Evolutionary conservation across 2,113 vertebrate genomes (phyloP), one percentile per base, ranked within the genome.

Genomic region (Lasiurus cinereus): DNA sequence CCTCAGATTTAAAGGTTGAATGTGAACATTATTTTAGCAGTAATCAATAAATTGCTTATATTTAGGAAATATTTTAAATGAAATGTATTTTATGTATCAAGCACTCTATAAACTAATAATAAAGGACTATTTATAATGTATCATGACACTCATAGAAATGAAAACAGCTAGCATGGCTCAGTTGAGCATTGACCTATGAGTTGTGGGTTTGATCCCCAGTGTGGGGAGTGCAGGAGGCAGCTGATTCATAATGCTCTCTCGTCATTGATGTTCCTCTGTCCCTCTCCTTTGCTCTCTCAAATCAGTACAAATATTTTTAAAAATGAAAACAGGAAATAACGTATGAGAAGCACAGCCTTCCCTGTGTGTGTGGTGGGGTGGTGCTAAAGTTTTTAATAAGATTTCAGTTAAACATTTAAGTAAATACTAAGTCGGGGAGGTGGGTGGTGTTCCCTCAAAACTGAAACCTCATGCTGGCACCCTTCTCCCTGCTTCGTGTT

Each of bases 31-130:
- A 80, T 91, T 79, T 96, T 83, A 93, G 83, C 70, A 93, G 29
- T 76, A 67, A 91, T 72, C 70, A 96, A 33, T 36, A 46, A 89
- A 80, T 31, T 36, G 73, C 54, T 87, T 78, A 52, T 73, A 77
- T 72, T 48, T 31, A 74, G 50, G 67, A 78, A 59, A 36, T 86
- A 87, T 70, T 96, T 96, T 66, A 85, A 91, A 76, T 84, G 18
- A 86, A 88, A 36, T 90, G n/a, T 96, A 92, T 96, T 94, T 96
- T 96, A 33, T 70, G 74, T 94, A 91, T 92, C 22, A 29, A 78
- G 36, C 21, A 83, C 52, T 91, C n/a, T 48, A 12, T 76, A 67
- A 74, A 90, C 24, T 73, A 39, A 18, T 54, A 94, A 95, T 97
- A 96, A 94, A 97, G 80, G 88, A 62, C 27, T 94, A 79, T 91